phyloP scores from a whole-genome alignment of 2,113 vertebrate genomes.

The Anas platyrhynchos region DNA sequence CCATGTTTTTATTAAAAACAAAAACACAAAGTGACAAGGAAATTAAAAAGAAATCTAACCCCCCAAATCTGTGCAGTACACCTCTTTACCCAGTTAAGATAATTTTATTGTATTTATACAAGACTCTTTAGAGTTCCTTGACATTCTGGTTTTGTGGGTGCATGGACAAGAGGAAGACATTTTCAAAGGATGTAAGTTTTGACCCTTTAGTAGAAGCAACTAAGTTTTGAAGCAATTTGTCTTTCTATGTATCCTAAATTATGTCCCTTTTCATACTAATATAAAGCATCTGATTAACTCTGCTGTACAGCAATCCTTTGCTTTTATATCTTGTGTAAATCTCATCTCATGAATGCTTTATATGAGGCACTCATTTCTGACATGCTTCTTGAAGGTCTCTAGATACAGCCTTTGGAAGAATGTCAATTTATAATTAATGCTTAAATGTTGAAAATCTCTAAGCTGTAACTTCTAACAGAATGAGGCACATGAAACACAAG shows the following conservation, averaged over 20 bases:
- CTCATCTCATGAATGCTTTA: neutral
- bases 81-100: neutral
- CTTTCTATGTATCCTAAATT: neutral
- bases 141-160: neutral
- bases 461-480: neutral
- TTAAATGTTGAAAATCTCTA: neutral
- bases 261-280: neutral
- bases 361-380: neutral
- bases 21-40: neutral
- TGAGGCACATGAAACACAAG: neutral
- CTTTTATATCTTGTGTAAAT: neutral
- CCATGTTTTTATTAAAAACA: neutral
- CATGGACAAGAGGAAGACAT: neutral
- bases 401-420: neutral
- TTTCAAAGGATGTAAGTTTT: neutral
- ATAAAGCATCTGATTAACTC: neutral
- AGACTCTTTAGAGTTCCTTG: neutral
- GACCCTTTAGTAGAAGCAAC: neutral
- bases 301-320: neutral
- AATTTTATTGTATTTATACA: neutral
- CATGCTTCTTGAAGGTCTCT: neutral
- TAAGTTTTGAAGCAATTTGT: neutral
- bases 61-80: neutral
- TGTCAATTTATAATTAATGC: constrained; percentile 18
- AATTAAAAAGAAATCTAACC: neutral